A percentile compares a stretch with the other conserved stretches of the same genome.
These are phyloP conservation scores for Hypercompe scribonia DNA, from an alignment of 2,888 invertebrate species.

Conservation along the genomic window DNA sequence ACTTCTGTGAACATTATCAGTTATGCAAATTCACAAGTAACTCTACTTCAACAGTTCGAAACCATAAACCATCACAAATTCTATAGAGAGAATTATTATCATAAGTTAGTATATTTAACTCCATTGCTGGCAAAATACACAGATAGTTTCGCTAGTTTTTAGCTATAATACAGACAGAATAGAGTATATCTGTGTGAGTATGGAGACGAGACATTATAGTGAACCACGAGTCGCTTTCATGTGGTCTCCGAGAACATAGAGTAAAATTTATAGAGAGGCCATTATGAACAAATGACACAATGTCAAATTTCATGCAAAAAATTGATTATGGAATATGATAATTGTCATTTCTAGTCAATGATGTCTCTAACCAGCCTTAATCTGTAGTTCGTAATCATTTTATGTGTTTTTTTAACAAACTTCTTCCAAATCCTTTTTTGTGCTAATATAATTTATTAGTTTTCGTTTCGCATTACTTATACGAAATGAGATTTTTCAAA, in stretches of 20 bases:
- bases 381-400: neutral
- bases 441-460: neutral
- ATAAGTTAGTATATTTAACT: slow-evolving; percentile 39
- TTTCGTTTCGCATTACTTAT: too few species aligned
- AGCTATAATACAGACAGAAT: slow-evolving; percentile 37
- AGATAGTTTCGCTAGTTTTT: slow-evolving; percentile 38
- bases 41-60: neutral
- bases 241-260: slow-evolving; percentile 35
- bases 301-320: neutral
- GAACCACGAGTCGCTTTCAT: slow-evolving; percentile 38
- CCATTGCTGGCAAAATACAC: slow-evolving; percentile 31
- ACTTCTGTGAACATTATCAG: neutral
- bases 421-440: neutral
- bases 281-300: neutral
- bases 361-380: neutral
- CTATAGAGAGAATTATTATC: slow-evolving; percentile 24
- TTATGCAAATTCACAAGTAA: neutral
- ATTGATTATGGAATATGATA: neutral
- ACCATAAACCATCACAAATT: neutral
- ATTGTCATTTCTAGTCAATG: neutral
- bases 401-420: neutral
- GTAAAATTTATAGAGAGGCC: slow-evolving; percentile 25
- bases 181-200: slow-evolving; percentile 40
- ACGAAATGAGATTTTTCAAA: neutral
- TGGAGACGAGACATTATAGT: slow-evolving; percentile 31